Base-by-base conservation (phyloP, 2,113 vertebrate species). In the Phainopepla nitens region DNA sequence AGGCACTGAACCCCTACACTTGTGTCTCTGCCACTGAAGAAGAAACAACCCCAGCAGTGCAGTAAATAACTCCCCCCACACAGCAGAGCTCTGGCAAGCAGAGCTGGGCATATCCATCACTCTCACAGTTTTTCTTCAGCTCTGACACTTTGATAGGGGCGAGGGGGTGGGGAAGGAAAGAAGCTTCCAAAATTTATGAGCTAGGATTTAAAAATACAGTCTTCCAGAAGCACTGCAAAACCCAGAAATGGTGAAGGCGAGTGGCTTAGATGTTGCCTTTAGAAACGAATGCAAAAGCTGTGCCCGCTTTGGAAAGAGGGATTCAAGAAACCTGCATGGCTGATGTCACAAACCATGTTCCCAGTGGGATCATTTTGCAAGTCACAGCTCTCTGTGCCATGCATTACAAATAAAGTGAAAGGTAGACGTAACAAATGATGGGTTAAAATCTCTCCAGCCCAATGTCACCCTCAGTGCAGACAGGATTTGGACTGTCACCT, bases 121-220 rank as follows among this genome's bases (percentile, higher is more conserved):
- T 50, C 57, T 85, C 58, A 1, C 17, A 6, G 82, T 64, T 95
- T 95, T 90, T 79, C 92, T 94, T 90, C 24, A 35, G 79, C 80
- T 81, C 82, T 92, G 95, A 90, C 95, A 93, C 95, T 89, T 83
- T 89, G 92, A 92, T 94, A 87, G 93, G 86, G 94, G 35, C 2
- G 72, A 96, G 93, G 92, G 86, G 80, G 95, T 51, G 94, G 94
- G 93, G 72, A 93, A 94, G 87, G 41, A 87, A 64, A 92, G 57
- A 33, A 91, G 92, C 93, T 95, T 97, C 96, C 87, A 96, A 96
- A 94, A 97, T 97, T 95, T 95, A 96, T 96, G 93, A 97, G 96
- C 86, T 83, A 7, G 17, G 90, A 81, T 97, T 93, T 97, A 92
- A 95, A 96, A 96, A 96, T 96, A 93, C 41, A 39, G 44, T 71